Conservation (phyloP, 2,888 invertebrate genomes). For the Bembecia ichneumoniformis region DNA sequence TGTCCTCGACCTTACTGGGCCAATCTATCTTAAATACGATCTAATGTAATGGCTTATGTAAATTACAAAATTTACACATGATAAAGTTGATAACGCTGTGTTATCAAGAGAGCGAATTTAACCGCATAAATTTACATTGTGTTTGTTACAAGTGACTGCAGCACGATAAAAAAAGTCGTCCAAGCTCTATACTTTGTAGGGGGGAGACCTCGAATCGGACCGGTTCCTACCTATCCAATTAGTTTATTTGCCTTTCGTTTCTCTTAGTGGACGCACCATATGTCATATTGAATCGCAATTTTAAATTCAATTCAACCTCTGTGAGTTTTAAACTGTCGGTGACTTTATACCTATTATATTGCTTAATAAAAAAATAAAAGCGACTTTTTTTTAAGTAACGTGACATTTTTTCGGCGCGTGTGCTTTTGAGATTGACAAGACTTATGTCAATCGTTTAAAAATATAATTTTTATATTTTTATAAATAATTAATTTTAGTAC, state of each 20-base stretch:
- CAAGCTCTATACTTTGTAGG: constrained; percentile 11
- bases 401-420: background rate
- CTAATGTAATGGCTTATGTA: background rate
- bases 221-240: constrained; percentile 17
- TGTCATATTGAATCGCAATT: constrained; percentile 2
- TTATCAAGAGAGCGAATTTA: constrained; percentile 2
- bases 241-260: constrained; percentile 18
- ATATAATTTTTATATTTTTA: constrained; percentile 2
- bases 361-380: background rate
- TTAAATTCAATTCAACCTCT: background rate
- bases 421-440: background rate
- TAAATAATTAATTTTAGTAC: constrained; percentile 7
- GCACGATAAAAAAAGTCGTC: constrained; percentile 11
- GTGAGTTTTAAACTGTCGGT: background rate
- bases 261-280: constrained; percentile 4
- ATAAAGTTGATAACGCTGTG: constrained; percentile 16
- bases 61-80: background rate
- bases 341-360: background rate
- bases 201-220: constrained; percentile 17
- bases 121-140: constrained; percentile 17
- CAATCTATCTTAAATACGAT: background rate
- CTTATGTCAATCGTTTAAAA: background rate
- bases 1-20: too few species aligned
- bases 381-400: background rate
- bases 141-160: constrained; percentile 13